These are phyloP conservation scores for Ceratina australensis DNA, from an alignment of 1,140 invertebrate genomes.

Conservation along the genomic window DNA sequence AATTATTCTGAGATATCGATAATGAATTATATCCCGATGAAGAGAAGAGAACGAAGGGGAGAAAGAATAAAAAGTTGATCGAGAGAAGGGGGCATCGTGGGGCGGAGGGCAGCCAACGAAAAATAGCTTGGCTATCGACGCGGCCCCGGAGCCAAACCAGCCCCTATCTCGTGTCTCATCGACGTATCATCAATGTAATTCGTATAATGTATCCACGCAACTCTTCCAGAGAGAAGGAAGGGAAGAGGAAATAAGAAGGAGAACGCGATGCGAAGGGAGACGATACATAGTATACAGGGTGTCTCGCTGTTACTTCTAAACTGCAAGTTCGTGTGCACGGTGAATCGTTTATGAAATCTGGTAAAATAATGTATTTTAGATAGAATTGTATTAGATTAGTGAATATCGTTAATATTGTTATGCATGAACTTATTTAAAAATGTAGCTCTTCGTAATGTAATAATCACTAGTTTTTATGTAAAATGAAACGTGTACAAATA, in stretches of 20 bases:
- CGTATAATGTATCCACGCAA: slow-evolving; percentile 66
- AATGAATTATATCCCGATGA: neutral
- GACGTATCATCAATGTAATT: slow-evolving; percentile 67
- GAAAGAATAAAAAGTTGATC: neutral
- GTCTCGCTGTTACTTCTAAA: too few relatives aligned
- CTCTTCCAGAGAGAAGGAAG: slow-evolving; percentile 10
- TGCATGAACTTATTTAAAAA: too few relatives aligned
- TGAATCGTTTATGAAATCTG: too few relatives aligned
- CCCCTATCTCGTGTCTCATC: slow-evolving; percentile 65
- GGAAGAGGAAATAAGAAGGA: neutral
- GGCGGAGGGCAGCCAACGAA: slow-evolving; percentile 41
- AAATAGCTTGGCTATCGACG: slow-evolving; percentile 60
- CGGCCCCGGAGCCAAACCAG: slow-evolving; percentile 38
- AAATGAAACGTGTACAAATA: too few relatives aligned
- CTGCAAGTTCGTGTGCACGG: too few relatives aligned
- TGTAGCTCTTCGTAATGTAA: too few relatives aligned
- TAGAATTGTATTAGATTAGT: too few relatives aligned
- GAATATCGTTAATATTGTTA: too few relatives aligned
- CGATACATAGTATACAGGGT: slow-evolving; percentile 7
- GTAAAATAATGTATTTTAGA: too few relatives aligned
- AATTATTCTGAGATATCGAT: neutral
- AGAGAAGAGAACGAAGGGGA: neutral
- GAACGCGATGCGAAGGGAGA: neutral
- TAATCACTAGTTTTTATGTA: too few relatives aligned
- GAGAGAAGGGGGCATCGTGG: slow-evolving; percentile 10